Base-by-base conservation (phyloP, 1,140 invertebrate species). In the Aculops lycopersici region DNA sequence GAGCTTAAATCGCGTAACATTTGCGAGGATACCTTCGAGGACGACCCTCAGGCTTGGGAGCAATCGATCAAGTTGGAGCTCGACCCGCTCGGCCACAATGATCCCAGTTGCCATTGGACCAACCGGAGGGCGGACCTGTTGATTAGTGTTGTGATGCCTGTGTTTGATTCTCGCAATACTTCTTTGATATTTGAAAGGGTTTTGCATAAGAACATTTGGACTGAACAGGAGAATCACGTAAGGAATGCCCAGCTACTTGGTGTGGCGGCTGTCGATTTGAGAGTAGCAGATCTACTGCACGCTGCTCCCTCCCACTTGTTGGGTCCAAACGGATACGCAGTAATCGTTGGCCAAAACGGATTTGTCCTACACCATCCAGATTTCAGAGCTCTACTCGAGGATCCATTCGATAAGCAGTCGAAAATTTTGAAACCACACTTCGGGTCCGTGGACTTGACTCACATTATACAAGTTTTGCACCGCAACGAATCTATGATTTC, bases 361-460 rank as follows among this genome's bases (percentile, higher is more conserved):
- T 79, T 88, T 56, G 68, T 92, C 45, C 61, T 97, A 38, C 90
- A 81, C 58, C 88, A 97, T 67, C 88, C 88, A n/a, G 83, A 94
- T 57, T 66, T 90, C 48, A 66, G 81, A 49, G 81, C 84, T 44
- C 58, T 80, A 59, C 76, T 83, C n/a, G 24, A 31, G 24, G 64
- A 40, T 36, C 20, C 45, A 60, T 94, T 39, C 88, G 81, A 58
- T 83, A 92, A 66, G 83, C 84, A n/a, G 80, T 78, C 58, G 74
- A 80, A 81, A 54, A 71, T 76, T 17, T 56, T 88, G 45, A 76
- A 80, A 52, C 78, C 83, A 41, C 71, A 78, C 49, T 92, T 88
- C 55, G 73, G 79, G 49, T 86, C 74, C 49, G 74, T 92, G 21
- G 86, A 94, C 57, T 59, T 94, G 42, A 74, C 74, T 20, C 83